These are phyloP conservation scores for Nymphalis polychloros DNA, from an alignment of 2,888 invertebrate species.

Conservation along the genomic window DNA sequence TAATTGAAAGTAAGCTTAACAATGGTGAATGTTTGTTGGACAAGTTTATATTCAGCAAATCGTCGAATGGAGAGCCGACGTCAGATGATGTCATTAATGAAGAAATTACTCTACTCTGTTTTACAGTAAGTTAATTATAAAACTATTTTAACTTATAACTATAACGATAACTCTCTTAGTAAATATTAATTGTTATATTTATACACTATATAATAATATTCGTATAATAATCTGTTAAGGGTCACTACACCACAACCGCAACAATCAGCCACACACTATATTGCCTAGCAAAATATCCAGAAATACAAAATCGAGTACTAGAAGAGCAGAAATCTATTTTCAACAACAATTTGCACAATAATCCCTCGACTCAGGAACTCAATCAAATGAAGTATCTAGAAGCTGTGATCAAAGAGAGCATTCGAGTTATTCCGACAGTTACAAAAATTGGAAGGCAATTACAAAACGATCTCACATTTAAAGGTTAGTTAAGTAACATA, in stretches of 20 bases:
- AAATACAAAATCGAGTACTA: constrained; percentile 45
- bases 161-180: background rate
- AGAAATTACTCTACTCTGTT: constrained; percentile 48
- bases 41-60: constrained; percentile 44
- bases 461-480: constrained; percentile 45
- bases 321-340: constrained; percentile 48
- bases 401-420: constrained; percentile 50
- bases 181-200: background rate
- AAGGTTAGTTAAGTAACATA: constrained; percentile 39
- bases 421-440: constrained; percentile 49
- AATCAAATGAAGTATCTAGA: constrained; percentile 53
- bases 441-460: constrained; percentile 50
- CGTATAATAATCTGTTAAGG: constrained; percentile 36
- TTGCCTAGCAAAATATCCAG: constrained; percentile 46
- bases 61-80: constrained; percentile 43
- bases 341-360: constrained; percentile 41
- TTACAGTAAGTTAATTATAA: constrained; percentile 43
- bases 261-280: constrained; percentile 49
- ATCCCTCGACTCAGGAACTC: constrained; percentile 45
- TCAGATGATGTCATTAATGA: constrained; percentile 49
- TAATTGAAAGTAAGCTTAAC: constrained; percentile 41
- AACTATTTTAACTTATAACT: background rate
- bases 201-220: no score
- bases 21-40: constrained; percentile 45
- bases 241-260: constrained; percentile 50